Evolutionary conservation across 2,113 vertebrate species (phyloP).

Genomic region (Ascaphus truei): DNA sequence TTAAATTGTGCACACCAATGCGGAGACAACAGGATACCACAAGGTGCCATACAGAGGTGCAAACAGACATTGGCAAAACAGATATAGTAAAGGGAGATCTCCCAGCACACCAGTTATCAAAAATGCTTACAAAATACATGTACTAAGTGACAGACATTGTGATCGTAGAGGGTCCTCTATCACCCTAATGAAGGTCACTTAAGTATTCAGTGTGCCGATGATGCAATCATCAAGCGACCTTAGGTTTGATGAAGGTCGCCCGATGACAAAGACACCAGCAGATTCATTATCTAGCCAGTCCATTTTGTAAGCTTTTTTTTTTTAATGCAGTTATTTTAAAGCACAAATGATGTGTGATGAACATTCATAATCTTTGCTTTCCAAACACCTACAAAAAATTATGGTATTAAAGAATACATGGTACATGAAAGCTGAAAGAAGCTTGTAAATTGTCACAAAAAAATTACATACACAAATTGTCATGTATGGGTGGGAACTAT

Average conservation of each 20-base stretch:
- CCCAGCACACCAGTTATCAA: neutral
- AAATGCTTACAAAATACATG: neutral
- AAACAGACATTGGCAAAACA: neutral
- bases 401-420: conserved; percentile 39
- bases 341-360: conserved; percentile 58
- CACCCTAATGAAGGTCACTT: too few relatives aligned
- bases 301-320: neutral
- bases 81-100: neutral
- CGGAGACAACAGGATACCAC: neutral
- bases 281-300: too few relatives aligned
- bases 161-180: too few relatives aligned
- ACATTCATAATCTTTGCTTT: conserved; percentile 61
- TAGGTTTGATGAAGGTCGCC: too few relatives aligned
- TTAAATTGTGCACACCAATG: neutral
- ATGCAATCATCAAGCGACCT: too few relatives aligned
- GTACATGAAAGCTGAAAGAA: conserved; percentile 25
- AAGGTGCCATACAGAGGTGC: neutral
- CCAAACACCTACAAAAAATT: conserved; percentile 45
- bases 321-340: conserved; percentile 29
- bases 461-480: conserved; percentile 41
- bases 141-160: neutral
- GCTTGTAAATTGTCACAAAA: conserved; percentile 40
- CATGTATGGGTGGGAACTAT: conserved; percentile 38
- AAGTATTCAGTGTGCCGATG: too few relatives aligned
- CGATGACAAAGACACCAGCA: too few relatives aligned